Base-by-base conservation (phyloP, 2,888 invertebrate genomes). In the Pasiphila rectangulata region DNA sequence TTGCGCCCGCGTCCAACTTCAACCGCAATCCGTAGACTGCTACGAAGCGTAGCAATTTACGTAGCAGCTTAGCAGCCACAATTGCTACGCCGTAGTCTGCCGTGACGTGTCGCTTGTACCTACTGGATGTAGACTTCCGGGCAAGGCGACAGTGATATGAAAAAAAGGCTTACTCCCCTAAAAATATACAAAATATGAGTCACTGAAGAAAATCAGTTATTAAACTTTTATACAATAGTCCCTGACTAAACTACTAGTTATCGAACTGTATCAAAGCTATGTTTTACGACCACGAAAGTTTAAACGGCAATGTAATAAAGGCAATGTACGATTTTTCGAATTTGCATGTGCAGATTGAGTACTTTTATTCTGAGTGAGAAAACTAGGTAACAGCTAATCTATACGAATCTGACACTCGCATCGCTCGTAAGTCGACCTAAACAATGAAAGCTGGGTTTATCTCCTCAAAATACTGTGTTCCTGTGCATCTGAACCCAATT, bases 401-500 rank as follows among this genome's bases (percentile, higher is more conserved):
- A 3, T 13, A 9, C 27, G 6, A 13, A 13, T 3, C 9, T 17
- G 2, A 9, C 17, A n/a, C 2, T 9, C 0, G 9, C 9, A n/a
- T 10, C 2, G 9, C 30, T 9, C n/a, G 30, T 5, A 30, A 10
- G 5, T 19, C 17, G 9, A 2, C 17, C 17, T 35, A 13, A 42
- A 43, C 49, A 46, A 44, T 35, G 51, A 45, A 49, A 49, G 41
- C 44, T 20, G 32, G 46, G 43, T 47, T 49, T 51, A 51, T 51
- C 38, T 42, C 20, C 41, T 47, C 48, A 32, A 51, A 52, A 53
- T 35, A 48, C 38, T 40, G 40, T 47, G 51, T 49, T 52, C 46
- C 27, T 36, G 47, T 53, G 51, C 52, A 52, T 54, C 52, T 43
- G 45, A 43, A 46, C 32, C 49, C 59, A 56, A 55, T 59, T 59